A percentile compares a stretch with the other conserved stretches of the same genome.
These are phyloP conservation scores for Aulostomus chinensis DNA, from an alignment of 2,797 vertebrate species.

Conservation along the genomic window DNA sequence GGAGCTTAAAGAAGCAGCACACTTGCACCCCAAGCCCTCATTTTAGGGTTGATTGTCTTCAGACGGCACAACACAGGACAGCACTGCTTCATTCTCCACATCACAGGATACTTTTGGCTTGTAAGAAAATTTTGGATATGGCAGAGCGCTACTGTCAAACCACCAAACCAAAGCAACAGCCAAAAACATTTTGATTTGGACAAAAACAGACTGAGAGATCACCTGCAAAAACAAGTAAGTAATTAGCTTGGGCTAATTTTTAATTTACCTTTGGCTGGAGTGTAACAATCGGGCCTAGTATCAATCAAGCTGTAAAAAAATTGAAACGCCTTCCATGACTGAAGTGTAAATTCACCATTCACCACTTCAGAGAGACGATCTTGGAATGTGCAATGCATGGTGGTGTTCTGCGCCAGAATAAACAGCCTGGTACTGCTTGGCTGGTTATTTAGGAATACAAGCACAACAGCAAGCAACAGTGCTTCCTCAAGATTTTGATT, in stretches of 20 bases:
- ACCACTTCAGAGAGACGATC: constrained; percentile 52
- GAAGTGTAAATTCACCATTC: constrained; percentile 46
- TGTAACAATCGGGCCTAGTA: constrained; percentile 29
- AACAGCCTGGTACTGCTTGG: constrained; percentile 46
- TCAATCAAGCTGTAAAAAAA: constrained; percentile 41
- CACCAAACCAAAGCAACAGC: constrained; percentile 11
- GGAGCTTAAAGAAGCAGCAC: constrained; percentile 14
- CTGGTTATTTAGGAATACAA: constrained; percentile 29
- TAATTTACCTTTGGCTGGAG: constrained; percentile 56
- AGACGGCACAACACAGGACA: constrained; percentile 18
- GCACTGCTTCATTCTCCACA: constrained; percentile 24
- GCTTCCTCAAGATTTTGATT: constrained; percentile 51
- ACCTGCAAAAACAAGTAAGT: constrained; percentile 39
- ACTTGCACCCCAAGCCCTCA: background rate
- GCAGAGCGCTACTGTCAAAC: constrained; percentile 14
- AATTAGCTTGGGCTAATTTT: constrained; percentile 62
- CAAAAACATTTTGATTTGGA: constrained; percentile 33
- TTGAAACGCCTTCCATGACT: constrained; percentile 30
- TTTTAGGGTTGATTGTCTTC: constrained; percentile 13
- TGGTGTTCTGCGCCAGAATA: constrained; percentile 41
- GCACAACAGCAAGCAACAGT: constrained; percentile 48
- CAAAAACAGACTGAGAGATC: constrained; percentile 38
- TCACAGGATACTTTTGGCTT: constrained; percentile 43
- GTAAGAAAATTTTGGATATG: constrained; percentile 30
- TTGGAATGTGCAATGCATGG: constrained; percentile 48